These are phyloP conservation scores for Lasioglossum marginatum DNA, from an alignment of 2,888 invertebrate species.

Conservation along the genomic window DNA sequence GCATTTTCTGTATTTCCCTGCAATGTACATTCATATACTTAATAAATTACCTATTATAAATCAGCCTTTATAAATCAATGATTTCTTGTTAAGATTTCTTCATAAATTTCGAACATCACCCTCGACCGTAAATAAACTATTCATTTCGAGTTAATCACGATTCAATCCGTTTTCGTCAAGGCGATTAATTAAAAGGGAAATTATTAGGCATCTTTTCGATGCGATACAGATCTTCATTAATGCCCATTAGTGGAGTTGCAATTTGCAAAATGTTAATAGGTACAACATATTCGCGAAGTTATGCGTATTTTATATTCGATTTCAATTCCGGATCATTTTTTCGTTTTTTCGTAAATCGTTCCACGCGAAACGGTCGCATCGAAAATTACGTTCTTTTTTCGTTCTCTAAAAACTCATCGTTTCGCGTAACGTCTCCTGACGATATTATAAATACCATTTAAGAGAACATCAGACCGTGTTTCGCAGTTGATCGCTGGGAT, in stretches of 20 bases:
- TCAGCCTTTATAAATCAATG: not conserved
- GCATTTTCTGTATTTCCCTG: too few relatives aligned
- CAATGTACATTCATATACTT: not conserved
- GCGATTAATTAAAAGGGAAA: not conserved
- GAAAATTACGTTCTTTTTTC: not conserved
- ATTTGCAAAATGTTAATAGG: not conserved
- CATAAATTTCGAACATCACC: not conserved
- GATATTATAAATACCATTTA: constrained; percentile 20
- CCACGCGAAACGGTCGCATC: not conserved
- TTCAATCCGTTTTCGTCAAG: not conserved
- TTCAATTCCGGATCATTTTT: not conserved
- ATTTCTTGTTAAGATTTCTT: not conserved
- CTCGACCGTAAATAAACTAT: not conserved
- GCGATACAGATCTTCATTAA: not conserved
- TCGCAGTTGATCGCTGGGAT: not conserved
- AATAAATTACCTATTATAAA: not conserved
- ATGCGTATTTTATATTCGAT: not conserved
- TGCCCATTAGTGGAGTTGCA: not conserved
- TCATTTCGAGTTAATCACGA: not conserved
- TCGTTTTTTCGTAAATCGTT: not conserved
- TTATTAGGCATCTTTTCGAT: not conserved
- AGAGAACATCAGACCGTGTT: constrained; percentile 7
- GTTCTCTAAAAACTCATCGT: not conserved
- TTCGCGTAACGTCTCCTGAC: not conserved
- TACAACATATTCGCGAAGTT: not conserved